phyloP scores from a whole-genome alignment of 2,113 vertebrate genomes.

The Zosterops borbonicus region DNA sequence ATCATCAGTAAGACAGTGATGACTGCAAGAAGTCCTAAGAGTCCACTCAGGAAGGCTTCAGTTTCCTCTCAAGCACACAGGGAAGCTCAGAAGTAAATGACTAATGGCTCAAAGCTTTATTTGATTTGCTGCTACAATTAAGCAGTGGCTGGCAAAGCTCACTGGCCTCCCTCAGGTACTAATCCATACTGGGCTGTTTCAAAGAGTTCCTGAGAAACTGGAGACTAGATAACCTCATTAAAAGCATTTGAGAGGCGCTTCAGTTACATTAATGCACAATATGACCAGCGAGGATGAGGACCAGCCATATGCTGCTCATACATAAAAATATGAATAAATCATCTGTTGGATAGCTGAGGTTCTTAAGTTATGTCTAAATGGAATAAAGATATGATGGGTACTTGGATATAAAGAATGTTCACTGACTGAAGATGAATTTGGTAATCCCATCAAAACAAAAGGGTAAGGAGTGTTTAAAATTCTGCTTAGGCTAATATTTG shows the following conservation, averaged over 20 bases:
- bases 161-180: background rate
- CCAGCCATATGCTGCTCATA: background rate
- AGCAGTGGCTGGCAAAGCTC: slow-evolving; percentile 1
- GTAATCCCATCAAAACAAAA: background rate
- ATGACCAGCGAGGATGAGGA: background rate
- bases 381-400: background rate
- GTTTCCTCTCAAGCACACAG: slow-evolving; percentile 8
- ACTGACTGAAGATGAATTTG: background rate
- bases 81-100: slow-evolving; percentile 39
- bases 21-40: background rate
- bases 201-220: background rate
- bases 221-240: slow-evolving; percentile 8
- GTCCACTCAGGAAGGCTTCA: background rate
- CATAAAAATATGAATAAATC: background rate
- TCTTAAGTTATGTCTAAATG: background rate
- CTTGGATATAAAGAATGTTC: background rate
- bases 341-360: background rate
- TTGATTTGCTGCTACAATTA: background rate
- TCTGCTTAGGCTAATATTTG: background rate
- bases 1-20: background rate
- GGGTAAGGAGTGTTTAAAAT: background rate
- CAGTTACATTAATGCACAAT: background rate
- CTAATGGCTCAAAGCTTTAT: slow-evolving; percentile 30
- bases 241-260: background rate
- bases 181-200: background rate